Evolutionary conservation across 2,888 invertebrate genomes (phyloP).

Genomic region (Heliconius cydno): DNA sequence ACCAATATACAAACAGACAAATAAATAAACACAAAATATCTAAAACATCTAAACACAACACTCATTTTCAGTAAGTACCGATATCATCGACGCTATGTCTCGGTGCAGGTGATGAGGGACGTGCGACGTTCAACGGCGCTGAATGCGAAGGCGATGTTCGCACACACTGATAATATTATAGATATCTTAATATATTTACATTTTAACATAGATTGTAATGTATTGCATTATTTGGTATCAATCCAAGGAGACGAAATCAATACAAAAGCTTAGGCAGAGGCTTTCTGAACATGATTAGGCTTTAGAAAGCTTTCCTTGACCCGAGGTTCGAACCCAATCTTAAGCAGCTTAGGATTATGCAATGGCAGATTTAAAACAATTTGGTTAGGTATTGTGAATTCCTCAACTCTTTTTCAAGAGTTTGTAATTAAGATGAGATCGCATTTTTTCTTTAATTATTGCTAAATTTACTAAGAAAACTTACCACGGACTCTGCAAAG

Average conservation of each 20-base stretch:
- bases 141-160: slow-evolving; percentile 73
- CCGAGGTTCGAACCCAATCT: too few species aligned
- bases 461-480: slow-evolving; percentile 30
- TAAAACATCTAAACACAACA: slow-evolving; percentile 4
- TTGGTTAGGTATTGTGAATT: too few species aligned
- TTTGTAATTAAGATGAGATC: neutral
- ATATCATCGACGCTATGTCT: slow-evolving; percentile 61
- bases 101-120: slow-evolving; percentile 50
- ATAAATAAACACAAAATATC: neutral
- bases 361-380: too few species aligned
- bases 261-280: too few species aligned
- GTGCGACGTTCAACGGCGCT: slow-evolving; percentile 62
- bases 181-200: neutral
- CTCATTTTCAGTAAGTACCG: slow-evolving; percentile 56
- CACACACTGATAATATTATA: slow-evolving; percentile 56
- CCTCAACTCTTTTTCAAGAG: too few species aligned
- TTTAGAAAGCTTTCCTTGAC: too few species aligned
- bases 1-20: neutral
- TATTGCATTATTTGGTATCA: neutral
- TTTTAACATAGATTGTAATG: neutral
- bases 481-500: slow-evolving; percentile 58
- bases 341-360: too few species aligned
- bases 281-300: too few species aligned
- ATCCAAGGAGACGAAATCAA: too few species aligned
- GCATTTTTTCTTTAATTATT: neutral